Conservation (phyloP, 2,797 vertebrate species). For the Rousettus madagascariensis region DNA sequence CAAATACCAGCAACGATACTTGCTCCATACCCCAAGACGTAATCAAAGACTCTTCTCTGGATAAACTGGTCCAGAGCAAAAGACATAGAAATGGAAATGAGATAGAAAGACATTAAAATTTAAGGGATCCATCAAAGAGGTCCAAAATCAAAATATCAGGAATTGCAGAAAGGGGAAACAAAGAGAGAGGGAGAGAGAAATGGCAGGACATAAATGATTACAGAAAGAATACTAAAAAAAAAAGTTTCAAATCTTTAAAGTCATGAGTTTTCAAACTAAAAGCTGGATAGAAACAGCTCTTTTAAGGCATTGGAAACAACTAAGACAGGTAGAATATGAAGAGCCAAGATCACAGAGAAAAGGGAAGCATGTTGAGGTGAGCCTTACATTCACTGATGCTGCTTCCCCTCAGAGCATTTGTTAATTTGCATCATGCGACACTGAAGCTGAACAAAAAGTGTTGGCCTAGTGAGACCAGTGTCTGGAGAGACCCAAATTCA, state of each 20-base stretch:
- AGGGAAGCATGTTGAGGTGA: neutral
- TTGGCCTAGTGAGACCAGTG: neutral
- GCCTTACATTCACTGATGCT: neutral
- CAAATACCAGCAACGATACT: neutral
- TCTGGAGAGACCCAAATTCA: neutral
- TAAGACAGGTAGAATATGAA: neutral
- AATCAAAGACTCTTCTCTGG: constrained; percentile 13
- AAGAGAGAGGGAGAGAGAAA: neutral
- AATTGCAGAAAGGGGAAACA: neutral
- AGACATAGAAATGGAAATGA: neutral
- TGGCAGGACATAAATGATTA: neutral
- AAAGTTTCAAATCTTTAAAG: too few species aligned
- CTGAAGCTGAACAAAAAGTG: neutral
- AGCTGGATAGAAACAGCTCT: neutral
- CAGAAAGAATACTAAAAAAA: neutral
- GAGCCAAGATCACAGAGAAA: neutral
- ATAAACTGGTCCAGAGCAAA: neutral
- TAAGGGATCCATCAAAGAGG: neutral
- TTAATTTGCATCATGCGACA: neutral
- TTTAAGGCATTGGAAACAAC: neutral
- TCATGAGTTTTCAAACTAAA: too few species aligned
- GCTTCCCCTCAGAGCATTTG: neutral
- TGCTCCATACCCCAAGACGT: neutral
- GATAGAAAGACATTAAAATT: neutral
- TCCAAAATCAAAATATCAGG: neutral